A percentile compares a stretch with the other conserved stretches of the same genome.
Conservation (phyloP, 1,140 invertebrate species). For the Eulimnadia texana region DNA sequence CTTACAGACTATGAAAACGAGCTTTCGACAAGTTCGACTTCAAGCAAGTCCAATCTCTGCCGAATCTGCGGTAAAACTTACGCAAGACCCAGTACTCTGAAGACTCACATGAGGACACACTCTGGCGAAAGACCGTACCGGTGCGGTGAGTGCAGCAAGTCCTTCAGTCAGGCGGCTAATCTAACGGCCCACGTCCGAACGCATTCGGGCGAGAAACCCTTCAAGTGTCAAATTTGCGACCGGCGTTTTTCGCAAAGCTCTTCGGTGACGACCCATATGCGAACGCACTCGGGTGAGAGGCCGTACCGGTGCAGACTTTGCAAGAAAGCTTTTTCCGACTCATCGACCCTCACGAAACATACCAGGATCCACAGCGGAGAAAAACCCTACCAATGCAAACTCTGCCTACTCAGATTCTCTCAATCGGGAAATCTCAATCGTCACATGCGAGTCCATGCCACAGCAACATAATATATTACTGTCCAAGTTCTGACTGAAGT, state of each 20-base stretch:
- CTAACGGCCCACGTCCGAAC: constrained; percentile 48
- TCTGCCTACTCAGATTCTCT: constrained; percentile 82
- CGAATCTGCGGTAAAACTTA: constrained; percentile 93
- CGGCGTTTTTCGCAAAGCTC: constrained; percentile 56
- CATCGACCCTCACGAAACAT: constrained; percentile 88
- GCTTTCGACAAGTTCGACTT: neutral
- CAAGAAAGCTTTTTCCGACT: constrained; percentile 45
- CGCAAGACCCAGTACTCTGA: constrained; percentile 83
- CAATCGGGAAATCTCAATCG: constrained; percentile 97
- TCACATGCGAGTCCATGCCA: constrained; percentile 86
- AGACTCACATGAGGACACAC: constrained; percentile 92
- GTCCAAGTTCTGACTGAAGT: too few species aligned
- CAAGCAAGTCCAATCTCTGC: constrained; percentile 44
- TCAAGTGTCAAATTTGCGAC: constrained; percentile 88
- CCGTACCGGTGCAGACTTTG: constrained; percentile 36
- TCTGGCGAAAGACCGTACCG: constrained; percentile 91
- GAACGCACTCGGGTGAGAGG: constrained; percentile 43
- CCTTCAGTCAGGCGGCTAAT: constrained; percentile 48
- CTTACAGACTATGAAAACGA: neutral
- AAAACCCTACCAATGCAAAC: constrained; percentile 71
- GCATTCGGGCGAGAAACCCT: constrained; percentile 55
- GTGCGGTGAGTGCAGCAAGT: constrained; percentile 43
- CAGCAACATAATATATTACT: neutral
- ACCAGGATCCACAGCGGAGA: constrained; percentile 89
- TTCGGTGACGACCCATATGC: constrained; percentile 52